These are phyloP conservation scores for Tigriopus californicus DNA, from an alignment of 2,888 invertebrate species.

Conservation along the genomic window DNA sequence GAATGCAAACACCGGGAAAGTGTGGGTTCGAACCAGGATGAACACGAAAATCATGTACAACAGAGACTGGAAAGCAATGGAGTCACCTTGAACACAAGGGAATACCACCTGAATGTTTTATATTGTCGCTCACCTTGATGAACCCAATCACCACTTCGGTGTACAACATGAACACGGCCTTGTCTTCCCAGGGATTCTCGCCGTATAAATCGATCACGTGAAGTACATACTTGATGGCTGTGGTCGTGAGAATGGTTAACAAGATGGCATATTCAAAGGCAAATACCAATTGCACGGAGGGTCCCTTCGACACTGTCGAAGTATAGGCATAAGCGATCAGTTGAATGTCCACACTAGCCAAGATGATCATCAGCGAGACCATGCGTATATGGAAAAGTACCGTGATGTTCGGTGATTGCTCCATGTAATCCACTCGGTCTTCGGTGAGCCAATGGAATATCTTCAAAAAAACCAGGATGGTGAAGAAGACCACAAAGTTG, in stretches of 20 bases:
- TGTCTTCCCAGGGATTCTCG: conserved; percentile 97
- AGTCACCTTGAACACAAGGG: background rate
- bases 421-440: conserved; percentile 99
- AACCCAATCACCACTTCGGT: conserved; percentile 80
- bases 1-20: conserved; percentile 91
- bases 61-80: conserved; percentile 28
- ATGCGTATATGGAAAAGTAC: conserved; percentile 84
- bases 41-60: conserved; percentile 80
- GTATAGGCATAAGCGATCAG: conserved; percentile 87
- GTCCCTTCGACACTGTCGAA: conserved; percentile 75
- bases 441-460: conserved; percentile 99
- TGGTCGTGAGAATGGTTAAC: conserved; percentile 76
- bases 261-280: conserved; percentile 98
- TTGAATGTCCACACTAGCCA: conserved; percentile 63
- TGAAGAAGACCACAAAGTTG: conserved; percentile 92
- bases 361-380: conserved; percentile 46
- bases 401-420: conserved; percentile 90
- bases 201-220: conserved; percentile 69
- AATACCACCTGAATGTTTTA: no score
- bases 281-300: conserved; percentile 93
- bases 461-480: conserved; percentile 82
- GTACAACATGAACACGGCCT: conserved; percentile 89
- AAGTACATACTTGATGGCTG: conserved; percentile 70
- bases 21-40: conserved; percentile 92
- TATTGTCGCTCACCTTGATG: conserved; percentile 7